Conservation (phyloP, 1,140 invertebrate species). For the Triops cancriformis region DNA sequence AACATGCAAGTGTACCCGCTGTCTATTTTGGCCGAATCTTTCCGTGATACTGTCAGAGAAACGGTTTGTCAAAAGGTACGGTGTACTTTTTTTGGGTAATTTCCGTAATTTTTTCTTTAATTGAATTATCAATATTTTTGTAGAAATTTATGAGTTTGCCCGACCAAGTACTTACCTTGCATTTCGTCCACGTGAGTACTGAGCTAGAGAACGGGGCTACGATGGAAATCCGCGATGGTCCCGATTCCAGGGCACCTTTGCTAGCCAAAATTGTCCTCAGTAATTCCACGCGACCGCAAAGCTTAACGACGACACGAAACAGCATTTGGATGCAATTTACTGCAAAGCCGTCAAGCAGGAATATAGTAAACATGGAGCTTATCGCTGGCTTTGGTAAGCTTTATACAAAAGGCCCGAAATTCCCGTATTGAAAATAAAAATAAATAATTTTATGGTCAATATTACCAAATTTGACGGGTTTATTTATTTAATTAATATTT, state of each 20-base stretch:
- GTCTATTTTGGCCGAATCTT: slow-evolving; percentile 33
- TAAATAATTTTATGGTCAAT: slow-evolving; percentile 22
- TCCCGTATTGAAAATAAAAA: neutral
- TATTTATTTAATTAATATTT: slow-evolving; percentile 24
- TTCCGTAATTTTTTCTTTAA: neutral
- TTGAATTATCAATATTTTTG: slow-evolving; percentile 28
- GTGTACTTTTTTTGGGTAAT: neutral
- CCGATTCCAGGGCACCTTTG: slow-evolving; percentile 55
- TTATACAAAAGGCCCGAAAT: neutral
- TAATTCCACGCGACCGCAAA: slow-evolving; percentile 75
- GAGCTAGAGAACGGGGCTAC: slow-evolving; percentile 42
- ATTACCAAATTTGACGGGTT: too few relatives aligned
- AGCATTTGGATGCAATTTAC: slow-evolving; percentile 65
- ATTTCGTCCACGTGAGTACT: slow-evolving; percentile 67
- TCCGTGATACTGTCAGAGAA: slow-evolving; percentile 27
- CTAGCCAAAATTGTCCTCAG: slow-evolving; percentile 56
- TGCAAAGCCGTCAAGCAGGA: slow-evolving; percentile 56
- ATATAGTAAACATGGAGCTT: slow-evolving; percentile 63
- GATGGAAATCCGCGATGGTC: slow-evolving; percentile 69
- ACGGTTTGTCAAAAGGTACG: slow-evolving; percentile 57
- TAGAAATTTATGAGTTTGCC: slow-evolving; percentile 60
- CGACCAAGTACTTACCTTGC: slow-evolving; percentile 70
- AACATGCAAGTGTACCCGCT: slow-evolving; percentile 29
- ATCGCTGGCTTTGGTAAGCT: slow-evolving; percentile 29
- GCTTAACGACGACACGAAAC: slow-evolving; percentile 65